These are phyloP conservation scores for Thermophis baileyi DNA, from an alignment of 2,113 vertebrate species.

Conservation along the genomic window DNA sequence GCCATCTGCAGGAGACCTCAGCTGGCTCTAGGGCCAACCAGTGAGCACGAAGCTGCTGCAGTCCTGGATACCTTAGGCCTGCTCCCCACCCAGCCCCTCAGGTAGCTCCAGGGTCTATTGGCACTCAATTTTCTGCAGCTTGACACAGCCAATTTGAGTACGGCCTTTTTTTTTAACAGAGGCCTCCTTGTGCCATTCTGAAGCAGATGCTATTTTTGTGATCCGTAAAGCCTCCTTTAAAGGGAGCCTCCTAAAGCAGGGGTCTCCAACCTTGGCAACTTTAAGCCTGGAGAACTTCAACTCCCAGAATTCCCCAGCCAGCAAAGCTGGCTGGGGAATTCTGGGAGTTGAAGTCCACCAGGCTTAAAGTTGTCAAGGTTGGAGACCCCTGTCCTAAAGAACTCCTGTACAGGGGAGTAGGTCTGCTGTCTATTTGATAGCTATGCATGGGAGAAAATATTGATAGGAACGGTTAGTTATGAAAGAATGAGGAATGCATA, in stretches of 20 bases:
- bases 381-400: background rate
- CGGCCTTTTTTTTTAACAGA: background rate
- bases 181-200: background rate
- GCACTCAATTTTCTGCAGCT: background rate
- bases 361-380: too few relatives aligned
- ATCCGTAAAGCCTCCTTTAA: background rate
- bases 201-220: background rate
- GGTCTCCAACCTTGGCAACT: too few relatives aligned
- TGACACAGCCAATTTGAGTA: background rate
- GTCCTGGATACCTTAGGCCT: background rate
- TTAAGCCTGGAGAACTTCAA: too few relatives aligned
- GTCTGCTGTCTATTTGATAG: background rate
- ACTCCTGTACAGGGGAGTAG: background rate
- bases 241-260: background rate
- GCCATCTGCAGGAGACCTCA: background rate
- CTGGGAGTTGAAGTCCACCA: too few relatives aligned
- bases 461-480: background rate
- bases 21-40: background rate
- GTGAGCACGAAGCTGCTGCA: background rate
- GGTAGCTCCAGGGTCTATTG: background rate
- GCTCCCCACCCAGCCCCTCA: background rate
- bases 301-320: too few relatives aligned
- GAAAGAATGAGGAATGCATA: background rate
- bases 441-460: background rate
- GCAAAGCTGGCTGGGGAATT: too few relatives aligned